Evolutionary conservation across 2,113 vertebrate genomes (phyloP).

Genomic region (Chloroceryle aenea): DNA sequence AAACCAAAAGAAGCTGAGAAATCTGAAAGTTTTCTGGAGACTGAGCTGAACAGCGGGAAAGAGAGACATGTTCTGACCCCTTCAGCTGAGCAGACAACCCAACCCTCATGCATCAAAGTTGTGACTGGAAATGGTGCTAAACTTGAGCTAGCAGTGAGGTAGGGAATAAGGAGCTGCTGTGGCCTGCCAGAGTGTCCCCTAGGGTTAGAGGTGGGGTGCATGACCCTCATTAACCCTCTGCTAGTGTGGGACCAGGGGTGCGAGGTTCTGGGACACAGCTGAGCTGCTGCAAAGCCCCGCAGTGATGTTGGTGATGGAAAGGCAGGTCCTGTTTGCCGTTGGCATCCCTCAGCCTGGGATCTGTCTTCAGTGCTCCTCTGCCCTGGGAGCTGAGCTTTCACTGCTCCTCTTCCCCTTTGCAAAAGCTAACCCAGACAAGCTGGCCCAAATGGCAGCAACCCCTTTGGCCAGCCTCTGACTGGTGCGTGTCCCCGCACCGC

Average conservation of each 20-base stretch:
- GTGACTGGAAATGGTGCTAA: background rate
- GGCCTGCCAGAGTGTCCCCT: background rate
- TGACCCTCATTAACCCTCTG: accelerated
- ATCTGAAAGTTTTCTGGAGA: background rate
- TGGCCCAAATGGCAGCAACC: background rate
- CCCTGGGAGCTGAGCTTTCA: background rate
- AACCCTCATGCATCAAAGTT: accelerated
- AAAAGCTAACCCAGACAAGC: background rate
- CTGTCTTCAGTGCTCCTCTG: background rate
- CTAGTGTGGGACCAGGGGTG: background rate
- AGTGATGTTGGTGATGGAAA: background rate
- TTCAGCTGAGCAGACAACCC: background rate
- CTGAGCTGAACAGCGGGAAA: background rate
- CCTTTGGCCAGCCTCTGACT: background rate
- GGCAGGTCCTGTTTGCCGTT: accelerated
- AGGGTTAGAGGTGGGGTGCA: background rate
- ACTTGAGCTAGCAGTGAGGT: background rate
- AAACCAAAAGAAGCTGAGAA: background rate
- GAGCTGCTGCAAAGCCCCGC: background rate
- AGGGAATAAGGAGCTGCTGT: background rate
- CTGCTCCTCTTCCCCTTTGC: background rate
- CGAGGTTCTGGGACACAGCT: background rate
- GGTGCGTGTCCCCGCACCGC: background rate
- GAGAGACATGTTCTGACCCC: background rate
- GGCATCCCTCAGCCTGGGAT: background rate